These are phyloP conservation scores for Timema cristinae DNA, from an alignment of 2,888 invertebrate species.

Conservation along the genomic window DNA sequence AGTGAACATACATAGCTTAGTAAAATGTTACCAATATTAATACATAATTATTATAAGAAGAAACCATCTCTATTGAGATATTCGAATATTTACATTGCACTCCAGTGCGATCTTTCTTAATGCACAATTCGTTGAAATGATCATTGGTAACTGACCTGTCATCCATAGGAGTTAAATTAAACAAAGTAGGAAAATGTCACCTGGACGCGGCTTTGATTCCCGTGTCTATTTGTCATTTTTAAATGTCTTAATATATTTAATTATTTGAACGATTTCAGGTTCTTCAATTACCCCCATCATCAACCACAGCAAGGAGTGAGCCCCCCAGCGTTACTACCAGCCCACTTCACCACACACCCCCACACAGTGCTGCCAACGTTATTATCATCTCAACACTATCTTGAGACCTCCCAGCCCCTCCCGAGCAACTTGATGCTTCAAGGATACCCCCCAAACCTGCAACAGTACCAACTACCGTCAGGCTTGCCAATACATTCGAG, in stretches of 20 bases:
- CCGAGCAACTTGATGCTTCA: conserved; percentile 21
- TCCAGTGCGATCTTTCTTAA: too few relatives aligned
- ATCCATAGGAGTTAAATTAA: too few relatives aligned
- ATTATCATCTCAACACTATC: conserved; percentile 17
- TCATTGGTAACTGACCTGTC: too few relatives aligned
- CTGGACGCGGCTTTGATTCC: too few relatives aligned
- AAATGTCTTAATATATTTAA: too few relatives aligned
- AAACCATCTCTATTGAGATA: too few relatives aligned
- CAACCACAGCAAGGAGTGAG: conserved; percentile 41
- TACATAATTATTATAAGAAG: too few relatives aligned
- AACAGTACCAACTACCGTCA: conserved; percentile 7
- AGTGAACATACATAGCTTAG: too few relatives aligned
- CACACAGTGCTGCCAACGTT: conserved; percentile 25
- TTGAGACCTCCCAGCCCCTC: conserved; percentile 11
- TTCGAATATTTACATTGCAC: too few relatives aligned
- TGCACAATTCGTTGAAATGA: too few relatives aligned
- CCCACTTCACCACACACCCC: conserved; percentile 7
- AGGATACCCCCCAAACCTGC: background rate
- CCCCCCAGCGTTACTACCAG: conserved; percentile 16
- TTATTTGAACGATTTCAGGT: conserved; percentile 42
- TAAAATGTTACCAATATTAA: too few relatives aligned
- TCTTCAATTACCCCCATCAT: conserved; percentile 53
- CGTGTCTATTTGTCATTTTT: background rate
- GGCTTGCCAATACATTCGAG: background rate
- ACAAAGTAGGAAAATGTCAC: too few relatives aligned